Percentiles rank a stretch among this genome's conserved stretches.
Conservation (phyloP, 2,797 vertebrate genomes). For the Linurgus olivaceus region DNA sequence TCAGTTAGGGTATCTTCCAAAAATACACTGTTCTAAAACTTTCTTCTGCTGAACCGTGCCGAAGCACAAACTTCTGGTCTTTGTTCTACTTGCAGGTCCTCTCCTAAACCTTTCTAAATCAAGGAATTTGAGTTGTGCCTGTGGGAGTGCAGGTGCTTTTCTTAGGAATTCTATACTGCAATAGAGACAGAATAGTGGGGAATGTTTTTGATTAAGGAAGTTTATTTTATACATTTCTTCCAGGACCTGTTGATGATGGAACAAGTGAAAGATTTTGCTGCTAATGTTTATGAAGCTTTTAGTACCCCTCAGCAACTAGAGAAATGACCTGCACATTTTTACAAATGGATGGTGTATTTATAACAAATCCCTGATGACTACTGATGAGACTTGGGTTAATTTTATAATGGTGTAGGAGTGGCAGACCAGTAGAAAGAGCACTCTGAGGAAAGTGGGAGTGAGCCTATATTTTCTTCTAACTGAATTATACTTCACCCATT, state of each 20-base stretch:
- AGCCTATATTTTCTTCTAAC: not conserved
- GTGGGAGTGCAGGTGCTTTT: not conserved
- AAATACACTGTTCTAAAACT: not conserved
- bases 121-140: not conserved
- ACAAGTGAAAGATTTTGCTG: slow-evolving; percentile 95
- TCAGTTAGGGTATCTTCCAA: not conserved
- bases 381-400: slow-evolving; percentile 60
- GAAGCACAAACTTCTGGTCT: not conserved
- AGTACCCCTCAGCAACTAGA: slow-evolving; percentile 86
- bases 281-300: slow-evolving; percentile 95
- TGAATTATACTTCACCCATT: not conserved
- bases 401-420: slow-evolving; percentile 53
- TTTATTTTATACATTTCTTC: slow-evolving; percentile 15
- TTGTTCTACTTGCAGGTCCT: not conserved
- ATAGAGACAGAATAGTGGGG: not conserved
- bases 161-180: not conserved
- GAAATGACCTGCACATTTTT: slow-evolving; percentile 71
- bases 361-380: slow-evolving; percentile 55
- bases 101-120: not conserved
- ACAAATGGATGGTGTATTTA: slow-evolving; percentile 32
- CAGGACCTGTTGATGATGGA: slow-evolving; percentile 94
- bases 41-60: not conserved
- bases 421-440: slow-evolving; percentile 48
- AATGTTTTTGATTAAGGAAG: not conserved
- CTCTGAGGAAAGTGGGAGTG: slow-evolving; percentile 7